Evolutionary conservation across 1,140 invertebrate species (phyloP).

Genomic region (Drosophila biarmipes): DNA sequence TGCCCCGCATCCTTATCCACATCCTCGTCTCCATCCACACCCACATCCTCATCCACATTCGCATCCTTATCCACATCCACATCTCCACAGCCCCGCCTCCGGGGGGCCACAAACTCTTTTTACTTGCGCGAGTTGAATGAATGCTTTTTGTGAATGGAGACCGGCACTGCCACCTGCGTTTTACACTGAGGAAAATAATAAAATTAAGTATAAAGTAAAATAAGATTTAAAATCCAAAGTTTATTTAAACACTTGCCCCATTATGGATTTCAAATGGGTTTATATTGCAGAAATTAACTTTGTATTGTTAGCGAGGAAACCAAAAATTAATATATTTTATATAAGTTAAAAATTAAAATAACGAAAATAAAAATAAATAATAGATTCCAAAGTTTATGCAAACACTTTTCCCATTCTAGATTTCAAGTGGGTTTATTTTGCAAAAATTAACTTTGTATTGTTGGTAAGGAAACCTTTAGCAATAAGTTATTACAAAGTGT

Average conservation of each 20-base stretch:
- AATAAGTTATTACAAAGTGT: too few species aligned
- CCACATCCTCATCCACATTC: background rate
- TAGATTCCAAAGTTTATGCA: too few species aligned
- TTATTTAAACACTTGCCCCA: too few species aligned
- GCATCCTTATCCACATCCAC: background rate
- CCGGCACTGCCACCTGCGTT: background rate
- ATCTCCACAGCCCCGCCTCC: background rate
- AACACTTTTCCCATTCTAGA: too few species aligned
- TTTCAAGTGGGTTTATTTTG: too few species aligned
- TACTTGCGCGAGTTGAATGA: conserved; percentile 2
- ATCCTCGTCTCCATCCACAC: background rate
- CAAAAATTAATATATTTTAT: too few species aligned
- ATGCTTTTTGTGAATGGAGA: conserved; percentile 1
- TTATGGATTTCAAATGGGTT: too few species aligned
- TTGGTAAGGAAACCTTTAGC: too few species aligned
- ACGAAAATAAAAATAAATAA: background rate
- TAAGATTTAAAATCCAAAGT: background rate
- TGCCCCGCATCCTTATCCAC: conserved; percentile 3
- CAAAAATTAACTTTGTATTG: too few species aligned
- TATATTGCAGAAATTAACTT: too few species aligned
- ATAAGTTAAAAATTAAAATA: background rate
- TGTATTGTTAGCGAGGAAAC: too few species aligned
- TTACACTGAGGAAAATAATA: conserved; percentile 1
- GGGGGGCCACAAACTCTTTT: background rate
- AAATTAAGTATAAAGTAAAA: background rate